Evolutionary conservation across 1,140 invertebrate species (phyloP).

Genomic region (Brachionus angularis): DNA sequence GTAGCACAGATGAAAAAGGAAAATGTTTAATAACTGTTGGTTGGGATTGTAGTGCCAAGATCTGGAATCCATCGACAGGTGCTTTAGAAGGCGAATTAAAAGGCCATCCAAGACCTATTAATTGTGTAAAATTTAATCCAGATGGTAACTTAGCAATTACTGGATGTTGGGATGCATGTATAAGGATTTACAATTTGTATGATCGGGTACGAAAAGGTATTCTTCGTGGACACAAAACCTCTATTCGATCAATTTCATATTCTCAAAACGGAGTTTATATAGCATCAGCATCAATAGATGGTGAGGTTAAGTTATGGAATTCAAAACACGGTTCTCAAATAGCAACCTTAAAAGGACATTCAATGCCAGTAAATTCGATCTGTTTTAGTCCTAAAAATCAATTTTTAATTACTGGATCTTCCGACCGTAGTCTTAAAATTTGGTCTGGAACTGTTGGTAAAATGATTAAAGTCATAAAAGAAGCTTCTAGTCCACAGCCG

Average conservation of each 20-base stretch:
- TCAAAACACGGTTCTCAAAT: conserved; percentile 53
- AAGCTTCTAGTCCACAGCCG: conserved; percentile 47
- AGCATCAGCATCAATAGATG: conserved; percentile 55
- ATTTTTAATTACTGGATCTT: neutral
- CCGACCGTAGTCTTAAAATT: conserved; percentile 47
- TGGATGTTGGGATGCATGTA: conserved; percentile 54
- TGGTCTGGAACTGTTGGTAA: conserved; percentile 55
- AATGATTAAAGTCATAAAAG: conserved; percentile 47
- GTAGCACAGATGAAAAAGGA: conserved; percentile 49
- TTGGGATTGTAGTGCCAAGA: conserved; percentile 55
- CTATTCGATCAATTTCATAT: conserved; percentile 53
- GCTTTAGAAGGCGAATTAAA: conserved; percentile 43
- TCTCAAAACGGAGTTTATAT: conserved; percentile 55
- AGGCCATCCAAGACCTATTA: conserved; percentile 50
- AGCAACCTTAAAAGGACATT: conserved; percentile 34
- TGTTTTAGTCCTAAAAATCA: conserved; percentile 4
- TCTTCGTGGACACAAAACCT: conserved; percentile 52
- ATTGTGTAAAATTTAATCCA: conserved; percentile 58
- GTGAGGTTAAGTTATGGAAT: conserved; percentile 56
- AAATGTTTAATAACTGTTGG: conserved; percentile 52
- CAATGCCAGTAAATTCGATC: conserved; percentile 20
- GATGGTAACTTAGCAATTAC: conserved; percentile 54
- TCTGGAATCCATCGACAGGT: conserved; percentile 53
- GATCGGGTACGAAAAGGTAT: conserved; percentile 48
- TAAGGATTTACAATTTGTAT: conserved; percentile 56